phyloP scores from a whole-genome alignment of 1,140 invertebrate genomes.

The Portunus trituberculatus region DNA sequence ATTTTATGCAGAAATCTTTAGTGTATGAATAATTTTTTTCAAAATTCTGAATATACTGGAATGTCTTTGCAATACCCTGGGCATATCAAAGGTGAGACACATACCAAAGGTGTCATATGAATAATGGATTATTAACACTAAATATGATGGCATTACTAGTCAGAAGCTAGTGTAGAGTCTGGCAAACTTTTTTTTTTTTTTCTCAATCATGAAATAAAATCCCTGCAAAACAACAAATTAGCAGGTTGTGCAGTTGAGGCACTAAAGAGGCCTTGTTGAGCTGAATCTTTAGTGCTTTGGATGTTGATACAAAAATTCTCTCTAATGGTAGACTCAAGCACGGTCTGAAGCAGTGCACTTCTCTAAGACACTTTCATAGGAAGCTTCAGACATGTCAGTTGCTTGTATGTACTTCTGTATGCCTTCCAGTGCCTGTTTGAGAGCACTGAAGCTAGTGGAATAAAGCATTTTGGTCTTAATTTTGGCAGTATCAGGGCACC shows the following conservation, averaged over 20 bases:
- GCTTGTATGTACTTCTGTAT: conserved; percentile 97
- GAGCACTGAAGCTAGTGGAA: conserved; percentile 96
- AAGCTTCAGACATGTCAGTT: conserved; percentile 94
- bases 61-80: not conserved
- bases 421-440: conserved; percentile 96
- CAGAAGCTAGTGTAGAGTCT: not conserved
- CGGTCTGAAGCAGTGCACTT: conserved; percentile 95
- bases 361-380: conserved; percentile 94
- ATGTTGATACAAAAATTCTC: not conserved
- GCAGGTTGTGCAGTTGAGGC: not conserved
- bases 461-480: conserved; percentile 99
- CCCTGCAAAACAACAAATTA: not conserved
- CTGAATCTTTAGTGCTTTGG: not conserved
- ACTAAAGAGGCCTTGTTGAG: not conserved
- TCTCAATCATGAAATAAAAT: not conserved
- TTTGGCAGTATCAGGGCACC: conserved; percentile 97
- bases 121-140: not conserved
- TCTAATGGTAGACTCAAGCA: conserved; percentile 84
- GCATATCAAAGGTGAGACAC: not conserved
- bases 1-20: no score
- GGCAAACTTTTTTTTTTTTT: not conserved
- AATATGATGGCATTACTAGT: not conserved
- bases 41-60: not conserved
- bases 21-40: not conserved
- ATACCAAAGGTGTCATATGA: not conserved